phyloP scores from a whole-genome alignment of 2,888 invertebrate species.

The Drosophila setosimentum region DNA sequence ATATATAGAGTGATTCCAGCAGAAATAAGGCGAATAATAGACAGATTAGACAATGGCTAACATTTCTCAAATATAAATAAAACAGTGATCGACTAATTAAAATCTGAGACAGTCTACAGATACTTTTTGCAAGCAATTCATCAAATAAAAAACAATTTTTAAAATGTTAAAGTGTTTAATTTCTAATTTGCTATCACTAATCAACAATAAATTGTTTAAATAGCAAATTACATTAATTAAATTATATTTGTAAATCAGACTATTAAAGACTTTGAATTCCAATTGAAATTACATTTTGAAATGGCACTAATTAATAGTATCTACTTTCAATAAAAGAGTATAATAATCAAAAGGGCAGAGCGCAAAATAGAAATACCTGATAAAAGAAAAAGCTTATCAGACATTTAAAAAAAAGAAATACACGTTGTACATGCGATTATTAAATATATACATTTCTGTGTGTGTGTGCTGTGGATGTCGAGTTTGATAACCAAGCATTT shows the following conservation, averaged over 20 bases:
- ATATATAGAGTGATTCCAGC: not conserved
- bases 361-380: constrained; percentile 34
- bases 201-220: not conserved
- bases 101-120: not conserved
- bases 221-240: not conserved
- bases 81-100: not conserved
- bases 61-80: not conserved
- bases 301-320: not conserved
- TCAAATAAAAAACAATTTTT: no score
- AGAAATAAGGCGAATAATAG: rapidly evolving
- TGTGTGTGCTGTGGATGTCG: not conserved
- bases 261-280: not conserved
- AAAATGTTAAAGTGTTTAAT: no score
- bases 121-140: not conserved
- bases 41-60: not conserved
- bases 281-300: not conserved
- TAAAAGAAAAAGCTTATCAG: constrained; percentile 52
- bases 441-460: constrained; percentile 15
- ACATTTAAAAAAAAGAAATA: constrained; percentile 35
- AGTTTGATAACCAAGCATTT: constrained; percentile 45
- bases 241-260: not conserved
- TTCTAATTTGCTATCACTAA: no score
- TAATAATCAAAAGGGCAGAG: not conserved
- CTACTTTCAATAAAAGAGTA: not conserved
- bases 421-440: constrained; percentile 16